phyloP scores from a whole-genome alignment of 2,113 vertebrate genomes.

The Cinclus cinclus region DNA sequence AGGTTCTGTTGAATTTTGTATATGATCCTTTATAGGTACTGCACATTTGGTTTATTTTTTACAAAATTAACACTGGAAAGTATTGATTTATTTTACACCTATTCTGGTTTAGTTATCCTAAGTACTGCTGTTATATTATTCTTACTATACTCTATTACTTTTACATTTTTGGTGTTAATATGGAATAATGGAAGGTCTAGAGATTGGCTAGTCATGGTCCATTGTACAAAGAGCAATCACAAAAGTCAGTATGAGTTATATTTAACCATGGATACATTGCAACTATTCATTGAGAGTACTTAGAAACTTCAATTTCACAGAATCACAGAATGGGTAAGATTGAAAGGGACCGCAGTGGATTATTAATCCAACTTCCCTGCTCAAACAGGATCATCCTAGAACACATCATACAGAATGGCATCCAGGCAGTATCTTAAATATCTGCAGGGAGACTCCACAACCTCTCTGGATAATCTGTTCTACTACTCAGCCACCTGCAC shows the following conservation, averaged over 20 bases:
- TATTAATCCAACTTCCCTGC: background rate
- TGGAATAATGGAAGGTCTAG: background rate
- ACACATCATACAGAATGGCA: background rate
- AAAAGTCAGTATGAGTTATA: background rate
- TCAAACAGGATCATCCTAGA: background rate
- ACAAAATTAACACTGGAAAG: background rate
- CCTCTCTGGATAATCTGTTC: background rate
- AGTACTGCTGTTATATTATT: background rate
- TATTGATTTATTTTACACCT: background rate
- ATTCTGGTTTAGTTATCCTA: background rate
- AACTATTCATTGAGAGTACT: background rate
- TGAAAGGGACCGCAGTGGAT: background rate
- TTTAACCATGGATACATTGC: background rate
- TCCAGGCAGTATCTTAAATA: background rate
- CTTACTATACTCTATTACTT: background rate
- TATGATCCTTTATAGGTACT: background rate
- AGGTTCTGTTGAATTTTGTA: background rate
- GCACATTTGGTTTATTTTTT: background rate
- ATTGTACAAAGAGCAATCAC: background rate
- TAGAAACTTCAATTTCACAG: background rate
- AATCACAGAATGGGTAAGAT: background rate
- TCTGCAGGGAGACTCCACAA: background rate
- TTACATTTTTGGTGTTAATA: background rate
- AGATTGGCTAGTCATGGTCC: background rate
- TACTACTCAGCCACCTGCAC: background rate